Evolutionary conservation across 2,888 invertebrate species (phyloP), one percentile per base, ranked within the genome.

Genomic region (Leptinotarsa haldemani): DNA sequence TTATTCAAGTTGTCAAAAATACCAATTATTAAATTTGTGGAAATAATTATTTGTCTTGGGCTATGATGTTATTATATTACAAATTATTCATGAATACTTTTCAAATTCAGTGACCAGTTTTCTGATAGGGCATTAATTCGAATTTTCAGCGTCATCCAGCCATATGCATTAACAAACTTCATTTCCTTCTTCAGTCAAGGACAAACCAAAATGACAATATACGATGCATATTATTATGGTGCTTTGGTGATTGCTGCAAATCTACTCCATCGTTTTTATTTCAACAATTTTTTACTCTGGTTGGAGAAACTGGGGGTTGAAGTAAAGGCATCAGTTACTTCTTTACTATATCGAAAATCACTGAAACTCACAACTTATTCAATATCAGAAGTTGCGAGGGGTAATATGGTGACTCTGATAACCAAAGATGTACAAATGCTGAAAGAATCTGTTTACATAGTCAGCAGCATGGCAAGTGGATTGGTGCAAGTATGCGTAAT

Each of bases 401-500:
- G 92, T 1, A 92, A 92, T 84, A 90, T 92, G 76, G 95, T 97
- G 48, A 97, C 97, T 83, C 90, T 97, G 20, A 89, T 98, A 70
- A 96, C 97, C 25, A 25, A 25, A 25, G 25, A 25, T 25, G 25
- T 25, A 25, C 25, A 25, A 25, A 25, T 25, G 25, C 2, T 52
- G 50, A 52, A 52, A 86, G 90, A 94, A 83, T 94, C 94, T 15
- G 90, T 95, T 61, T 92, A 95, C 81, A 96, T 96, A 85, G 87
- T 96, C 7, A 97, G 97, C 87, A 97, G 96, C 85, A 89, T 97
- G 46, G 96, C 97, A 96, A 93, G 97, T 76, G 97, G 96, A 0
- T 95, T 97, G 0, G 84, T 96, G 30, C 94, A 96, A 81, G 94
- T 96, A 0, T 86, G 93, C 66, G 91, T 95, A 78, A 92, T 96